Percentiles rank a stretch among this genome's conserved stretches.
These are phyloP conservation scores for Scomberomorus guttatus DNA, from an alignment of 2,797 vertebrate genomes.

Conservation along the genomic window DNA sequence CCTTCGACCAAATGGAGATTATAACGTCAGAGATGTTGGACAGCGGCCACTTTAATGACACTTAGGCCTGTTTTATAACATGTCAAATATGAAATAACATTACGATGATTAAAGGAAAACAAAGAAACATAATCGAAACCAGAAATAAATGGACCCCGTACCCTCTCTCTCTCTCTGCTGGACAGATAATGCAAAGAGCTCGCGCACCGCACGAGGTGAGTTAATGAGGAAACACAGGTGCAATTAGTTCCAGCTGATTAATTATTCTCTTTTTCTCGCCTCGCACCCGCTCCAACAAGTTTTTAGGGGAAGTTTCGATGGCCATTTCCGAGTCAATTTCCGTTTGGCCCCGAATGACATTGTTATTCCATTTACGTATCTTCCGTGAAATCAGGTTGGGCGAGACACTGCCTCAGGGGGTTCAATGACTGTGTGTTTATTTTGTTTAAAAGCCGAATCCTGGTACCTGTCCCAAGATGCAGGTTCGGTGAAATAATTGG, in stretches of 20 bases:
- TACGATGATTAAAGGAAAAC: not conserved
- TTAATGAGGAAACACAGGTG: conserved; percentile 38
- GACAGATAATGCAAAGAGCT: not conserved
- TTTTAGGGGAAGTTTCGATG: not conserved
- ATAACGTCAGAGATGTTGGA: not conserved
- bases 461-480: conserved; percentile 10
- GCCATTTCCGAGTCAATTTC: not conserved
- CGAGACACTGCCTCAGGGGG: not conserved
- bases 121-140: not conserved
- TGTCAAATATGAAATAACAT: not conserved
- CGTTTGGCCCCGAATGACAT: not conserved
- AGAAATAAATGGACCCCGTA: accelerated
- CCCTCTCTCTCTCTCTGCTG: not conserved
- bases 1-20: not conserved
- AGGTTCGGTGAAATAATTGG: not conserved
- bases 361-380: not conserved
- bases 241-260: conserved; percentile 38
- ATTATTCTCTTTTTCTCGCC: not conserved
- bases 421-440: conserved; percentile 7
- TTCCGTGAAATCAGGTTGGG: not conserved
- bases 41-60: not conserved
- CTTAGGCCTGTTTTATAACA: not conserved
- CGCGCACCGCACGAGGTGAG: not conserved
- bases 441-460: conserved; percentile 3
- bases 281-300: too few species aligned